Evolutionary conservation across 2,797 vertebrate species (phyloP).

Genomic region (Gorsachius magnificus): DNA sequence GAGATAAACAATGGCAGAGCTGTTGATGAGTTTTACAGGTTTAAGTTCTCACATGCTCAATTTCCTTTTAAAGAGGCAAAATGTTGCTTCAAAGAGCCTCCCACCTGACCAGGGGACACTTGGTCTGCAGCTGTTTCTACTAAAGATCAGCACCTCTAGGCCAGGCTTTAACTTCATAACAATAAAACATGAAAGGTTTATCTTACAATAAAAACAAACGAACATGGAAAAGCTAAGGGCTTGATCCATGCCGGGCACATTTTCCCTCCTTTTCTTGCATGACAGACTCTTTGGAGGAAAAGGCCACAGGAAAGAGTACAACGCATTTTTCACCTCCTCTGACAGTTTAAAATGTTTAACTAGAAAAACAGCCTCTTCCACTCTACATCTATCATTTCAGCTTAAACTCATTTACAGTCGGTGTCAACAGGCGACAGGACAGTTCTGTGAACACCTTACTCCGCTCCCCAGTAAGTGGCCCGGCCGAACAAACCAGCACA

Average conservation of each 20-base stretch:
- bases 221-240: constrained; percentile 58
- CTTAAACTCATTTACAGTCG: constrained; percentile 2
- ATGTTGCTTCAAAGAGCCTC: constrained; percentile 70
- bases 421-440: background rate
- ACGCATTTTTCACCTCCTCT: constrained; percentile 75
- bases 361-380: constrained; percentile 67
- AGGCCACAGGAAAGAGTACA: constrained; percentile 64
- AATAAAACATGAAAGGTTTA: constrained; percentile 80
- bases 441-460: background rate
- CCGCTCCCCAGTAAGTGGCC: background rate
- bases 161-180: constrained; percentile 71
- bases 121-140: constrained; percentile 76
- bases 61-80: constrained; percentile 72
- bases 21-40: constrained; percentile 67
- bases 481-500: background rate
- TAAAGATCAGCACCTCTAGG: constrained; percentile 76
- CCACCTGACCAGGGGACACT: constrained; percentile 72
- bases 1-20: constrained; percentile 58
- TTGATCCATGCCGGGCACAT: constrained; percentile 55
- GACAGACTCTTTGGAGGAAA: constrained; percentile 56
- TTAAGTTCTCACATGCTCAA: constrained; percentile 68
- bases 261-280: constrained; percentile 53
- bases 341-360: constrained; percentile 76
- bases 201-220: constrained; percentile 78
- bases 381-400: constrained; percentile 12